Conservation (phyloP, 2,113 vertebrate genomes). For the Morone chrysops region DNA sequence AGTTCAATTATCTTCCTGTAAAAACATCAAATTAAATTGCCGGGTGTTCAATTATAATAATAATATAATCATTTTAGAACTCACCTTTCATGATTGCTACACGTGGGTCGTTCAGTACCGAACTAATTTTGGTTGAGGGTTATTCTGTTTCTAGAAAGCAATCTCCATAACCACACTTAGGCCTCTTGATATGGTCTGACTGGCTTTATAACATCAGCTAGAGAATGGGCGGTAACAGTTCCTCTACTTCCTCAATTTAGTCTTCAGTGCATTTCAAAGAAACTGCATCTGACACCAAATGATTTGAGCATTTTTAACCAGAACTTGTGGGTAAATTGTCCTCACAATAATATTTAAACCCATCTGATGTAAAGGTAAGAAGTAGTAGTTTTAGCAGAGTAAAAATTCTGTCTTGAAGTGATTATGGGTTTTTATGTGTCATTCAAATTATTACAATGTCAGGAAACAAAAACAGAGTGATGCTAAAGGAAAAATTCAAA, state of each 20-base stretch:
- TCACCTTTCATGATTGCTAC: conserved; percentile 63
- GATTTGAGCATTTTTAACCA: background rate
- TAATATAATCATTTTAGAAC: background rate
- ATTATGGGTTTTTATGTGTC: background rate
- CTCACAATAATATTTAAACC: background rate
- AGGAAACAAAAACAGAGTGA: background rate
- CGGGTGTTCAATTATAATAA: background rate
- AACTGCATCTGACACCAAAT: background rate
- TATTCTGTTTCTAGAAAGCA: background rate
- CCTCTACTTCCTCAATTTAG: conserved; percentile 47
- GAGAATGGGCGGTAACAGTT: conserved; percentile 31
- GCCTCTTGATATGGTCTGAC: background rate
- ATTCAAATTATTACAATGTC: background rate
- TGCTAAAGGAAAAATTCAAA: background rate
- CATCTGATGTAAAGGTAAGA: too few species aligned
- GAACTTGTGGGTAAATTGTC: background rate
- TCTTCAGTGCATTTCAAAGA: background rate
- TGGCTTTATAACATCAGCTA: background rate
- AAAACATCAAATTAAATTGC: background rate
- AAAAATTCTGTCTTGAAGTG: background rate
- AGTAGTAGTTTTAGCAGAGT: background rate
- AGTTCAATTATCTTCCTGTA: background rate
- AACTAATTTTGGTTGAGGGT: background rate
- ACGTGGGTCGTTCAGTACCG: background rate
- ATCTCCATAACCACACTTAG: background rate